A percentile compares a stretch with the other conserved stretches of the same genome.
phyloP scores from a whole-genome alignment of 2,888 invertebrate species.

The Penaeus monodon region DNA sequence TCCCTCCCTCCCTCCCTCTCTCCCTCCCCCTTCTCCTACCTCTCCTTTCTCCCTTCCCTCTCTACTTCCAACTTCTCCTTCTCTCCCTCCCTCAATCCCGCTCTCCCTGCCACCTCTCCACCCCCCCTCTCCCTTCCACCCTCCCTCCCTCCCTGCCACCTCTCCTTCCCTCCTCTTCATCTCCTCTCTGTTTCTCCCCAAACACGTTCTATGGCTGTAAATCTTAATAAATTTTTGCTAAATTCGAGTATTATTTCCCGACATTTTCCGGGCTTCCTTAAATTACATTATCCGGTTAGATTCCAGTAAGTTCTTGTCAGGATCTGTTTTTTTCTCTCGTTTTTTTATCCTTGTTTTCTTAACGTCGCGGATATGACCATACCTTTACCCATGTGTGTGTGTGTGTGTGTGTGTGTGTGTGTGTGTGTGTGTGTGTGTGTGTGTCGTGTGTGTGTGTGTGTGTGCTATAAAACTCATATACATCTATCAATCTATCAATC shows the following conservation, averaged over 20 bases:
- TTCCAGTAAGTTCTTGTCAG: too few species aligned
- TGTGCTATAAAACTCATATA: background rate
- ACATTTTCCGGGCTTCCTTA: too few species aligned
- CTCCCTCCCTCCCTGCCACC: background rate
- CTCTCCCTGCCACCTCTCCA: too few species aligned
- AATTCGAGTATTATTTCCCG: too few species aligned
- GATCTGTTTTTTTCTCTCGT: too few species aligned
- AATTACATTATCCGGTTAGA: too few species aligned
- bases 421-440: constrained; percentile 37
- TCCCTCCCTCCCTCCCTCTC: background rate
- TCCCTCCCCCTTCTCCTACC: too few species aligned
- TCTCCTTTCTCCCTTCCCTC: background rate
- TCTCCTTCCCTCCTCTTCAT: background rate
- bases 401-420: constrained; percentile 28
- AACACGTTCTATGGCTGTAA: too few species aligned
- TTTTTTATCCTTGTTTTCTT: too few species aligned
- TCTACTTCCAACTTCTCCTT: too few species aligned
- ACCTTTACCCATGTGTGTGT: background rate
- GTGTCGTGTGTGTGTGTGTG: constrained; percentile 30
- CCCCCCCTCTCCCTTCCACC: background rate
- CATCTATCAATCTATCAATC: background rate
- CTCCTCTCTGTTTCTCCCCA: background rate
- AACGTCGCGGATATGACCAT: too few species aligned
- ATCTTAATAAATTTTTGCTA: too few species aligned
- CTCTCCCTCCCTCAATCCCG: background rate